Percentiles rank a stretch among this genome's conserved stretches.
These are phyloP conservation scores for Orthonychiurus folsomi DNA, from an alignment of 2,888 invertebrate species.

Conservation along the genomic window DNA sequence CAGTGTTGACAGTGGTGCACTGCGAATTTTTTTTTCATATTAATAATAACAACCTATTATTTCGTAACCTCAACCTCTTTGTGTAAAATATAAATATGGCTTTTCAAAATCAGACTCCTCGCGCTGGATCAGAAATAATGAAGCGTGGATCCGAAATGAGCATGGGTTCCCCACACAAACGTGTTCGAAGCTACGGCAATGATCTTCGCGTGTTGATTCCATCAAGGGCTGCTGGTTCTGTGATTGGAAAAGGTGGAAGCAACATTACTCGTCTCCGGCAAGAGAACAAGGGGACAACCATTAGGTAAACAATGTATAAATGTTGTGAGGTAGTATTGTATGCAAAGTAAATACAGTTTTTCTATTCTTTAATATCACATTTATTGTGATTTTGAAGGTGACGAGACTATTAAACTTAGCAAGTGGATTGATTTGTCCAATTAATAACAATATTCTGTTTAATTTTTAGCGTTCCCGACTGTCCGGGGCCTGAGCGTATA, in stretches of 20 bases:
- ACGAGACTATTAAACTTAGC: too few species aligned
- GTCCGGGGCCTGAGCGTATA: conserved; percentile 99
- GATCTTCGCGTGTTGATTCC: conserved; percentile 84
- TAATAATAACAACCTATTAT: too few species aligned
- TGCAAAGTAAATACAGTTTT: too few species aligned
- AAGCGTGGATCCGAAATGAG: conserved; percentile 59
- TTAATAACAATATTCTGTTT: too few species aligned
- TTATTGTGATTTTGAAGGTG: too few species aligned
- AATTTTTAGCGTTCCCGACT: conserved; percentile 99
- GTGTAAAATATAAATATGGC: not conserved
- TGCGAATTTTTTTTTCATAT: too few species aligned
- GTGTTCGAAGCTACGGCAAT: conserved; percentile 63
- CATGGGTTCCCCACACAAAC: conserved; percentile 61
- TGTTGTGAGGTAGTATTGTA: too few species aligned
- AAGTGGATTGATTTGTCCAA: too few species aligned
- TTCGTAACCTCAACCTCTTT: too few species aligned
- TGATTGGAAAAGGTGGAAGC: conserved; percentile 96
- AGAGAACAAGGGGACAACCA: conserved; percentile 99
- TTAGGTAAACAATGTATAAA: too few species aligned
- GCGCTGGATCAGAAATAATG: conserved; percentile 44
- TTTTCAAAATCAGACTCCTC: not conserved
- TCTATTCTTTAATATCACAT: too few species aligned
- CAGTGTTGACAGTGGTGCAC: too few species aligned
- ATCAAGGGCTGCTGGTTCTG: conserved; percentile 95
- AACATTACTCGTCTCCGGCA: conserved; percentile 93